These are phyloP conservation scores for Orchestes rusci DNA, from an alignment of 2,888 invertebrate genomes.

Conservation along the genomic window DNA sequence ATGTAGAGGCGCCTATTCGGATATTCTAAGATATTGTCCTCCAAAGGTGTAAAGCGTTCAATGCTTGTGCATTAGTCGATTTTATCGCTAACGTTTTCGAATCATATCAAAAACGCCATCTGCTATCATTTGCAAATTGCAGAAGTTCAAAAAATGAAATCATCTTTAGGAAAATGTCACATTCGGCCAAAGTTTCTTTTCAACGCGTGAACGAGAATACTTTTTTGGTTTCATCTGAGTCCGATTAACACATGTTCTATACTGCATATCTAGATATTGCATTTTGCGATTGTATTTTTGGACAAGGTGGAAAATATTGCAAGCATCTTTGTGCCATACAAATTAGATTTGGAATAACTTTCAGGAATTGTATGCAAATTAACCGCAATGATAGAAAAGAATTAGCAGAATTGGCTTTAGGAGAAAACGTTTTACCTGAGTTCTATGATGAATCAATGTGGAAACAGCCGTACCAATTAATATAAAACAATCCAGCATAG, in stretches of 20 bases:
- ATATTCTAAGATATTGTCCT: constrained; percentile 2
- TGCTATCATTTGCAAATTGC: neutral
- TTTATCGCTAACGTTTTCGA: neutral
- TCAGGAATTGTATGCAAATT: neutral
- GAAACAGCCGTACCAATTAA: neutral
- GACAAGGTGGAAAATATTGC: neutral
- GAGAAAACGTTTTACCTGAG: neutral
- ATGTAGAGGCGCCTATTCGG: neutral
- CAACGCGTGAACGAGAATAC: neutral
- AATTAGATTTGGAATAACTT: neutral
- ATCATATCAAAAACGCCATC: neutral
- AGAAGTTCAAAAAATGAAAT: neutral
- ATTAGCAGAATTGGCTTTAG: neutral
- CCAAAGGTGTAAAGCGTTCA: neutral
- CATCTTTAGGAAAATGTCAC: neutral
- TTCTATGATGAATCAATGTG: no score
- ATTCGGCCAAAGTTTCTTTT: no score
- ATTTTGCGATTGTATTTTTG: neutral
- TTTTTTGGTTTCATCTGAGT: neutral
- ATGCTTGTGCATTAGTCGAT: neutral
- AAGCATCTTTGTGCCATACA: neutral
- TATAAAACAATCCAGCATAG: no score
- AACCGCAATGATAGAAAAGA: neutral
- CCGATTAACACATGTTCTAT: neutral
- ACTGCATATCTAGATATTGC: neutral